Evolutionary conservation across 2,797 vertebrate genomes (phyloP).

Genomic region (Octomys mimax): DNA sequence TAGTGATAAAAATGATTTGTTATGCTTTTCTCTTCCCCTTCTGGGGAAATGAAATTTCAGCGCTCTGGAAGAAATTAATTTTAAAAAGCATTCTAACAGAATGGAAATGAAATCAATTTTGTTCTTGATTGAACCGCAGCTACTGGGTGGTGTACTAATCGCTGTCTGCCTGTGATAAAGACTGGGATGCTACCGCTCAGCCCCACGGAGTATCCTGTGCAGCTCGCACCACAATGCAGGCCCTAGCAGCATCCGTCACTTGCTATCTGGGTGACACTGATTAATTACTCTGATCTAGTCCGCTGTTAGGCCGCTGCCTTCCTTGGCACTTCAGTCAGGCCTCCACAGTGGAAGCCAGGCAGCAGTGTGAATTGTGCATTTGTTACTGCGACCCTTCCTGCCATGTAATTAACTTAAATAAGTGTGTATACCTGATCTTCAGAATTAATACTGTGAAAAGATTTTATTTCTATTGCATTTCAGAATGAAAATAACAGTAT

Average conservation of each 20-base stretch:
- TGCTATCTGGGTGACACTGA: constrained; percentile 90
- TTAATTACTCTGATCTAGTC: constrained; percentile 88
- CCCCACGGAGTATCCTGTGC: constrained; percentile 78
- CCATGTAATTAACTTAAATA: constrained; percentile 73
- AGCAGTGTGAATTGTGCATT: constrained; percentile 79
- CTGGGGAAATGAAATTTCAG: constrained; percentile 71
- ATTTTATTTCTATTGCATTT: constrained; percentile 52
- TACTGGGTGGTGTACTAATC: constrained; percentile 76
- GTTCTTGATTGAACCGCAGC: constrained; percentile 82
- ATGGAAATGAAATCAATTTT: constrained; percentile 82
- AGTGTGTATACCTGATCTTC: constrained; percentile 40
- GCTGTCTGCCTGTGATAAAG: constrained; percentile 83
- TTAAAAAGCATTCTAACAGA: constrained; percentile 58
- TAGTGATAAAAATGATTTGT: constrained; percentile 52
- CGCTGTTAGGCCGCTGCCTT: constrained; percentile 76
- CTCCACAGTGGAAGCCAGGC: constrained; percentile 66
- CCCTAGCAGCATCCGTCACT: constrained; percentile 86
- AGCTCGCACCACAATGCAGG: constrained; percentile 72
- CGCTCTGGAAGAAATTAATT: constrained; percentile 74
- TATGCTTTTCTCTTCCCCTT: background rate
- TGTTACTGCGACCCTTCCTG: constrained; percentile 71
- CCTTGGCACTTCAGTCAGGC: constrained; percentile 67
- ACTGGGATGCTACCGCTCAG: constrained; percentile 83
- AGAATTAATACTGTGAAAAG: constrained; percentile 56
- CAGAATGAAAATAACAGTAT: constrained; percentile 52